phyloP scores from a whole-genome alignment of 2,113 vertebrate genomes.

The Pseudonaja textilis region DNA sequence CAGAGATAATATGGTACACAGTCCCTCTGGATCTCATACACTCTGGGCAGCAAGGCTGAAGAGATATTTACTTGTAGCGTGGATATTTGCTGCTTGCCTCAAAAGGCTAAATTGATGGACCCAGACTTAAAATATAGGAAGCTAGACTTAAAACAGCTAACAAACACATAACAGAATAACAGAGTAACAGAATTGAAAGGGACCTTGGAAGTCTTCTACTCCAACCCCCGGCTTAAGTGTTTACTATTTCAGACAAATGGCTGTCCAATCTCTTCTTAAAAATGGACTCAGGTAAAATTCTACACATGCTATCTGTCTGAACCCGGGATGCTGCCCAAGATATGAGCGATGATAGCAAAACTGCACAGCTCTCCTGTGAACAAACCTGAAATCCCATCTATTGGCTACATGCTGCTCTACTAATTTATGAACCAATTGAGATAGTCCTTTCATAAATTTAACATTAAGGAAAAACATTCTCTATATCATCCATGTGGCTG shows the following conservation, averaged over 20 bases:
- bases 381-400: background rate
- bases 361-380: background rate
- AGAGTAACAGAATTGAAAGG: background rate
- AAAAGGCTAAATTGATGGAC: background rate
- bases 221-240: background rate
- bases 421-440: background rate
- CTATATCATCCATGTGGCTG: background rate
- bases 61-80: no score
- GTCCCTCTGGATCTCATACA: background rate
- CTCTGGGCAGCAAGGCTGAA: background rate
- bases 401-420: background rate
- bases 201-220: background rate
- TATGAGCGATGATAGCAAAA: no score
- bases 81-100: background rate
- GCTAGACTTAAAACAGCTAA: background rate
- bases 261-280: background rate
- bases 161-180: background rate
- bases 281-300: background rate
- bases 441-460: background rate
- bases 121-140: background rate
- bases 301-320: background rate
- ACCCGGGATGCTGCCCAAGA: background rate
- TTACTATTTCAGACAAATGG: background rate
- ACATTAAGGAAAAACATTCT: background rate
- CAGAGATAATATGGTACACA: background rate